Percentiles rank a stretch among this genome's conserved stretches.
These are phyloP conservation scores for Cyprinodon brontotheroides DNA, from an alignment of 2,113 vertebrate species.

Conservation along the genomic window DNA sequence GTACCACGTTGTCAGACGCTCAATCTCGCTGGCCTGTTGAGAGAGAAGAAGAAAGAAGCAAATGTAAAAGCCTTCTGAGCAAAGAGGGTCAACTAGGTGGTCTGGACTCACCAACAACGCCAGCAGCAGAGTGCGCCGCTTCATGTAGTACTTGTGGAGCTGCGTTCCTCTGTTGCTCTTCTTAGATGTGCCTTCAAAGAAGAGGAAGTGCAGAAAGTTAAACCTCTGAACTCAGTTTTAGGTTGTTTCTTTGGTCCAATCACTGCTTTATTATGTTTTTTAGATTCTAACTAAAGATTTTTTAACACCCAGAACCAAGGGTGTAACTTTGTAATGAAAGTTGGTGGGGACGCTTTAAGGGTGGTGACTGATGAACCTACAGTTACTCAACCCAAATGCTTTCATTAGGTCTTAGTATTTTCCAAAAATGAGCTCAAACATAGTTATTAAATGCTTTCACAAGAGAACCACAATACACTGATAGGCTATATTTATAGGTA, in stretches of 20 bases:
- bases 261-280: too few relatives aligned
- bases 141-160: conserved; percentile 99
- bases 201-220: background rate
- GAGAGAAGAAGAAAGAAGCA: background rate
- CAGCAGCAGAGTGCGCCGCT: conserved; percentile 89
- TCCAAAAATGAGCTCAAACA: too few relatives aligned
- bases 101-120: conserved; percentile 87
- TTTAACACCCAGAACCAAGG: too few relatives aligned
- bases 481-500: too few relatives aligned
- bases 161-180: conserved; percentile 96
- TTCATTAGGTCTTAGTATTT: too few relatives aligned
- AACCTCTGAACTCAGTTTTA: background rate
- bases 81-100: background rate
- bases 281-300: too few relatives aligned
- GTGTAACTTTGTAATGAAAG: too few relatives aligned
- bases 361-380: too few relatives aligned
- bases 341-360: too few relatives aligned
- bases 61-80: background rate
- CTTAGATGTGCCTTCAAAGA: conserved; percentile 88
- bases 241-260: background rate
- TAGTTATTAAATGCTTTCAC: too few relatives aligned
- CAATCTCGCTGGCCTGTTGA: conserved; percentile 94
- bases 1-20: conserved; percentile 96
- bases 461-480: too few relatives aligned
- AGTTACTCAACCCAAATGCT: too few relatives aligned